phyloP scores from a whole-genome alignment of 2,888 invertebrate genomes.

The Pantelozetes paolii region DNA sequence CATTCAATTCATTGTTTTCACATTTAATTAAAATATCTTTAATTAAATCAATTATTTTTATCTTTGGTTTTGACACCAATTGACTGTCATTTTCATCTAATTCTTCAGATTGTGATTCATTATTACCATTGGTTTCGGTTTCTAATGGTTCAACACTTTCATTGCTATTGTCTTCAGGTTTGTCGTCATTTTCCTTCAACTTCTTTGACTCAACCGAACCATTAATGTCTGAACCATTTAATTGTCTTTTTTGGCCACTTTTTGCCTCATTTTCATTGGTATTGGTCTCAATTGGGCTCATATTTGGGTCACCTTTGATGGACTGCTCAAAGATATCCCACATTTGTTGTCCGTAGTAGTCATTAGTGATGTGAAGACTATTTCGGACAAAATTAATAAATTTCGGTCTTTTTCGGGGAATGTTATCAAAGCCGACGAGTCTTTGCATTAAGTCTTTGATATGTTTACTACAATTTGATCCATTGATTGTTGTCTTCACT shows the following conservation, averaged over 20 bases:
- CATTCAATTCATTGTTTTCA: constrained; percentile 27
- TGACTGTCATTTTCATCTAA: neutral
- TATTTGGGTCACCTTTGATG: too few species aligned
- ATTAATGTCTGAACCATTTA: constrained; percentile 25
- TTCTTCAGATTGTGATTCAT: constrained; percentile 1
- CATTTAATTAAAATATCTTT: constrained; percentile 39
- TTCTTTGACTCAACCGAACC: constrained; percentile 6
- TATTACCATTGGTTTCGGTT: neutral
- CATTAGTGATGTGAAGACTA: constrained; percentile 42
- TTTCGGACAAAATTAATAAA: constrained; percentile 57
- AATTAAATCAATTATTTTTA: constrained; percentile 38
- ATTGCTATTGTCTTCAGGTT: neutral
- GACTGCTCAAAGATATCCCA: constrained; percentile 49
- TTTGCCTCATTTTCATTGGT: constrained; percentile 11
- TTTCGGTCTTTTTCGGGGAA: constrained; percentile 78
- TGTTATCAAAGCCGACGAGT: constrained; percentile 66
- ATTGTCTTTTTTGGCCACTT: constrained; percentile 33
- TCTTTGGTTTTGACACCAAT: neutral
- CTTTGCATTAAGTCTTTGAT: constrained; percentile 58
- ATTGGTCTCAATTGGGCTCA: too few species aligned
- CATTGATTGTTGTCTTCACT: constrained; percentile 61
- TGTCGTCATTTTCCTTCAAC: constrained; percentile 21
- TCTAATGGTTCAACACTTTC: too few species aligned
- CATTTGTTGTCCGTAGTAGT: constrained; percentile 39
- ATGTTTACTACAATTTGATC: constrained; percentile 40